Conservation (phyloP, 2,797 vertebrate genomes). For the Microctenopoma stevenorrisi region DNA sequence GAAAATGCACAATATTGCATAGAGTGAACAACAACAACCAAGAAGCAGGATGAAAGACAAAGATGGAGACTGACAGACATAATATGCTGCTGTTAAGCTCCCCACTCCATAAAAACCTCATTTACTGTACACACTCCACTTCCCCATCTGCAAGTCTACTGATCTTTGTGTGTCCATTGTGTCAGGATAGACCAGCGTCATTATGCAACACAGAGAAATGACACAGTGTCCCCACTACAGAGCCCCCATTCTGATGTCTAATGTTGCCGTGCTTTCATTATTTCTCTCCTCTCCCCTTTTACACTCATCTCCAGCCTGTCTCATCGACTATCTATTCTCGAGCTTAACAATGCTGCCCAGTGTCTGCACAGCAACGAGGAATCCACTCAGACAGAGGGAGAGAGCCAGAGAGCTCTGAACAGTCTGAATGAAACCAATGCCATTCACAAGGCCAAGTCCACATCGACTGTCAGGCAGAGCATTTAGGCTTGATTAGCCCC, state of each 20-base stretch:
- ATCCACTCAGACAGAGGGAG: slow-evolving; percentile 24
- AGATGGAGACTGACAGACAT: slow-evolving; percentile 42
- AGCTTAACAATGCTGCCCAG: slow-evolving; percentile 65
- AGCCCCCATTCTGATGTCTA: slow-evolving; percentile 65
- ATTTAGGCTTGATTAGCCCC: background rate
- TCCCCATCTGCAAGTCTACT: slow-evolving; percentile 50
- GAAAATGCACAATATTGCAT: slow-evolving; percentile 6
- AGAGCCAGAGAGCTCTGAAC: slow-evolving; percentile 35
- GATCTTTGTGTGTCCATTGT: slow-evolving; percentile 46
- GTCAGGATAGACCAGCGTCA: slow-evolving; percentile 65
- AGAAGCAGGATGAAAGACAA: slow-evolving; percentile 7
- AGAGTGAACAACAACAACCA: slow-evolving; percentile 4
- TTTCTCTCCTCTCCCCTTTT: slow-evolving; percentile 42
- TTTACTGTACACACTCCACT: slow-evolving; percentile 61
- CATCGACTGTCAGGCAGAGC: background rate
- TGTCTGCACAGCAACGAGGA: slow-evolving; percentile 52
- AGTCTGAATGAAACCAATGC: slow-evolving; percentile 33
- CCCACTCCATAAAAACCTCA: slow-evolving; percentile 69
- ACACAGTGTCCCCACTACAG: slow-evolving; percentile 65
- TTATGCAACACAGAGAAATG: slow-evolving; percentile 72
- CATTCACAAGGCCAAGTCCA: slow-evolving; percentile 16
- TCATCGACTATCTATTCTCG: slow-evolving; percentile 55
- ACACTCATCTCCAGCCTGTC: slow-evolving; percentile 32
- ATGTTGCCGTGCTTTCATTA: slow-evolving; percentile 53
- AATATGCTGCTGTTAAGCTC: slow-evolving; percentile 56